Conservation (phyloP, 2,797 vertebrate genomes). For the Rachycentron canadum region DNA sequence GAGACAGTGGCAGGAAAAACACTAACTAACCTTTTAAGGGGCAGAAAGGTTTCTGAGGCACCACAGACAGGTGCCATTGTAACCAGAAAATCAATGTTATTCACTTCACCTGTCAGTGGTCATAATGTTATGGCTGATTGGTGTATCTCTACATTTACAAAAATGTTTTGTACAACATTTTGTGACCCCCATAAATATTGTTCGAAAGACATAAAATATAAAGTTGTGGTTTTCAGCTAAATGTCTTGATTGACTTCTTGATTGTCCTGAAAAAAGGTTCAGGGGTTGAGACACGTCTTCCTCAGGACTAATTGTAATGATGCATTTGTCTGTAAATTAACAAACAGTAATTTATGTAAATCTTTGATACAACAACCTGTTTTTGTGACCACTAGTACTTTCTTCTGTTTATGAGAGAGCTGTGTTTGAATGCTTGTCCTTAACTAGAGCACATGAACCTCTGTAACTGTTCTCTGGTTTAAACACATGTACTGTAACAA, state of each 20-base stretch:
- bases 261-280: not conserved
- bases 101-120: too few relatives aligned
- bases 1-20: not conserved
- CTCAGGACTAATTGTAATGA: too few relatives aligned
- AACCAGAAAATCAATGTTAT: too few relatives aligned
- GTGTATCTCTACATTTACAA: not conserved
- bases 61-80: too few relatives aligned
- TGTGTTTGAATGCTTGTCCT: not conserved
- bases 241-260: not conserved
- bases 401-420: not conserved
- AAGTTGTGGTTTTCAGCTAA: constrained; percentile 6
- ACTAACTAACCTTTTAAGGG: too few relatives aligned
- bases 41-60: too few relatives aligned
- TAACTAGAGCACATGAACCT: not conserved
- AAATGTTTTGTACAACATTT: not conserved
- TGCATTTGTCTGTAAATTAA: not conserved
- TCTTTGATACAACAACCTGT: not conserved
- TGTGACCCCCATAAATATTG: not conserved
- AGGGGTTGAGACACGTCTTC: not conserved
- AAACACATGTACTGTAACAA: not conserved
- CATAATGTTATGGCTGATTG: too few relatives aligned
- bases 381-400: not conserved
- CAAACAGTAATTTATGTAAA: not conserved
- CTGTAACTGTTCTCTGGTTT: not conserved
- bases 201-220: not conserved